Base-by-base conservation (phyloP, 2,888 invertebrate genomes). In the Rotaria macrura region DNA sequence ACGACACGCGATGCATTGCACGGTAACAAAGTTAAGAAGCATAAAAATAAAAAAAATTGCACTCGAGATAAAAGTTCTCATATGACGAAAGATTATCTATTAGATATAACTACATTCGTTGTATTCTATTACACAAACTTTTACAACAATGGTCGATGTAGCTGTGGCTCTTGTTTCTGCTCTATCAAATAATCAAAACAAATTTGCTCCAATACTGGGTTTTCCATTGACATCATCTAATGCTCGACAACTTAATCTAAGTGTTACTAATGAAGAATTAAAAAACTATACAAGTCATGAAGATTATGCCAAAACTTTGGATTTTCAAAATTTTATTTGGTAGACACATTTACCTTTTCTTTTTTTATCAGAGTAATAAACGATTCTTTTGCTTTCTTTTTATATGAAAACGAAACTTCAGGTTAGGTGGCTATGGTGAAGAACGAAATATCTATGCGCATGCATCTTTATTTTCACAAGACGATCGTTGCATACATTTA, bases 381-480 rank as follows among this genome's bases (percentile, higher is more conserved):
- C 47, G 47, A 1, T 1, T 47, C 4, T 52, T 14, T 52, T 52
- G 14, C 20, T 17, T 52, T 29, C 34, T 17, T 65, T 65, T 29
- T 29, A 23, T 3, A 57, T 29, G 12, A n/a, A 57, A 14, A 55
- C 23, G n/a, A 23, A 65, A 47, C 14, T 47, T 1, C 17, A 65
- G 65, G 65, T 25, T 79, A 43, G 74, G 74, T 7, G 74, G 74
- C 10, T 79, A 79, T 79, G 74, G 74, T 43, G 74, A 79, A 79
- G 40, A 79, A 79, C 38, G 74, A 43, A 79, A 43, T 43, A 79
- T 79, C 43, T 79, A 79, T 25, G 6, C 38, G 7, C 43, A 38
- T 2, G 25, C 25, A 43, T 2, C 43, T 12, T 3, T 25, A 43
- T 79, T 43, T 79, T 40, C 74, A 2, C 6, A 79, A 23, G 23